These are phyloP conservation scores for Pterocles burchelli DNA, from an alignment of 2,113 vertebrate species.

Conservation along the genomic window DNA sequence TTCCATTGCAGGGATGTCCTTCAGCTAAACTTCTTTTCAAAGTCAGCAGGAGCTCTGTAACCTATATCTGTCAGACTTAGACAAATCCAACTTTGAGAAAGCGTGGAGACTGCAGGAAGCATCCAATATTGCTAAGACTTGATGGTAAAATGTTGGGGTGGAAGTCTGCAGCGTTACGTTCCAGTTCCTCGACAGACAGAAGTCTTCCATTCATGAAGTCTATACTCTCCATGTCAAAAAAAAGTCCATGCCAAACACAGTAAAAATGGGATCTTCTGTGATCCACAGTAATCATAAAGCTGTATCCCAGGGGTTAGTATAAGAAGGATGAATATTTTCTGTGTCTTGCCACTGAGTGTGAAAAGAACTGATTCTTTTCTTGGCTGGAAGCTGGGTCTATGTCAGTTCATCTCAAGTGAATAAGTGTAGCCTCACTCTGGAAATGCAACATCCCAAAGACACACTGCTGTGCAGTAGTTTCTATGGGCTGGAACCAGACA, in stretches of 20 bases:
- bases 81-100: neutral
- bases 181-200: neutral
- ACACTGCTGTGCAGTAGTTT: neutral
- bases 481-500: neutral
- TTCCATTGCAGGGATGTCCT: neutral
- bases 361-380: neutral
- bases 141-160: neutral
- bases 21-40: neutral
- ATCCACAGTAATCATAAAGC: neutral
- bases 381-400: neutral
- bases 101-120: neutral
- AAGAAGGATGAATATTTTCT: neutral
- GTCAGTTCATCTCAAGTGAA: neutral
- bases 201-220: neutral
- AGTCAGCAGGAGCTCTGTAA: neutral
- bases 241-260: neutral
- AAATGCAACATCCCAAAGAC: neutral
- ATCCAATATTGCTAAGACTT: neutral
- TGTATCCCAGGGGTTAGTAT: neutral
- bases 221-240: no score
- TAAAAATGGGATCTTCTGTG: neutral
- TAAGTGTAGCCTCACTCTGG: neutral
- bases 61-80: neutral
- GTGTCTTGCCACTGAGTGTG: neutral
- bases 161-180: neutral